These are phyloP conservation scores for Baronia brevicornis DNA, from an alignment of 2,888 invertebrate genomes.

Conservation along the genomic window DNA sequence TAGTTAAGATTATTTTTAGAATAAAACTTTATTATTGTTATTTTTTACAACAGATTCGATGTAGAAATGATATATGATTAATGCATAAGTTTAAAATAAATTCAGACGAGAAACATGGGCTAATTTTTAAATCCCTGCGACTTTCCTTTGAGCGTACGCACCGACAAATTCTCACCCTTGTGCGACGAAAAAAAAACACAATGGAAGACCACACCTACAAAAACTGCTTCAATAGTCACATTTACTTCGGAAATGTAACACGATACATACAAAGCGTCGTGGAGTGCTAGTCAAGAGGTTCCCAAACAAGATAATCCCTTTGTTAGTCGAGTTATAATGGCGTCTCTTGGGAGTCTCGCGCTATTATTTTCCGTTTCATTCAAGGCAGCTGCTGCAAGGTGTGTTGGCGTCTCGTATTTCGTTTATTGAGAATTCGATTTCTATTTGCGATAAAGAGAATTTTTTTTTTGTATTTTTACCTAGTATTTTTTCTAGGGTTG, in stretches of 20 bases:
- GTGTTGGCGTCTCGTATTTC: constrained; percentile 64
- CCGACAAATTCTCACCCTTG: constrained; percentile 54
- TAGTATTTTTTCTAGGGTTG: constrained; percentile 16
- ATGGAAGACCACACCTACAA: constrained; percentile 58
- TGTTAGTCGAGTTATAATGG: constrained; percentile 66
- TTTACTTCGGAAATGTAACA: constrained; percentile 54
- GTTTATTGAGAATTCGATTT: constrained; percentile 49
- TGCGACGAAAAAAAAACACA: constrained; percentile 34
- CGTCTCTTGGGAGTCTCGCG: constrained; percentile 48
- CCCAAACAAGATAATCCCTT: constrained; percentile 73
- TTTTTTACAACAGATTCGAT: no score
- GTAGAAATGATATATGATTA: no score
- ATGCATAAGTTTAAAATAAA: no score
- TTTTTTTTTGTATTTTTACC: constrained; percentile 30
- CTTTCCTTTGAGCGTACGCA: constrained; percentile 33
- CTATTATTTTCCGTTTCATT: constrained; percentile 64
- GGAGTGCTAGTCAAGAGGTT: constrained; percentile 70
- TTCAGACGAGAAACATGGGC: no score
- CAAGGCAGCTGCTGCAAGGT: constrained; percentile 56
- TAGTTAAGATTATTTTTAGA: no score
- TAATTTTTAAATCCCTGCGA: constrained; percentile 16
- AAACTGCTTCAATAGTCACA: constrained; percentile 57
- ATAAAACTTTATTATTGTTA: no score
- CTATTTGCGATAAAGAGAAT: constrained; percentile 14
- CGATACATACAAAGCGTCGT: constrained; percentile 57